Evolutionary conservation across 1,140 invertebrate genomes (phyloP), one percentile per base, ranked within the genome.

Genomic region (Saxidomus purpurata): DNA sequence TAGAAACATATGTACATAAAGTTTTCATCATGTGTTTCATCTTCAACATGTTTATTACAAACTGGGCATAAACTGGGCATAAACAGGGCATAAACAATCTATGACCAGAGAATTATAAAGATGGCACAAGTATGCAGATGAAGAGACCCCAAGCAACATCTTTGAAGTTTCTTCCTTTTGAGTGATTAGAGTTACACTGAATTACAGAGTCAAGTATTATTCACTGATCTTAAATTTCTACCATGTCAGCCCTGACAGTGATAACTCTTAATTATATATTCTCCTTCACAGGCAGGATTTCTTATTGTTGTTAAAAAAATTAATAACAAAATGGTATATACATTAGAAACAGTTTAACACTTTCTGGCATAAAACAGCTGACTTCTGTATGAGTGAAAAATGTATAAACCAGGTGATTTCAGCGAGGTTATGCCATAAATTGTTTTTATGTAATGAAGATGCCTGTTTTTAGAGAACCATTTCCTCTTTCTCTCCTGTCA

Each of bases 11-110:
- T n/a, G n/a, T n/a, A n/a, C n/a, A n/a, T n/a, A n/a, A n/a, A n/a
- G n/a, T n/a, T n/a, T n/a, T 8, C 25, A 25, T 9, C n/a, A 40
- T 71, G 67, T 71, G 36, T 71, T 71, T 71, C 34, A 36, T 36
- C 67, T 40, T 71, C 67, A 71, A 71, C 36, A 40, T 40, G 11
- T 71, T 71, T 38, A 71, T 71, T 40, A 71, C 67, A 71, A 71
- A 40, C 9, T 71, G 36, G 67, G 28, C 67, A 71, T 71, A 71
- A 71, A 71, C 15, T n/a, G n/a, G n/a, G n/a, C n/a, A 71, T 34
- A 71, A 71, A 40, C 9, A 38, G 36, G 67, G 28, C 67, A 71
- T 71, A 71, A 71, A 71, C 6, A 71, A 28, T 71, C 67, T 17
- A 71, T 71, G 67, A 38, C 67, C 67, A 71, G 17, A 31, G 52